Conservation (phyloP, 2,888 invertebrate species). For the Lydus trimaculatus region DNA sequence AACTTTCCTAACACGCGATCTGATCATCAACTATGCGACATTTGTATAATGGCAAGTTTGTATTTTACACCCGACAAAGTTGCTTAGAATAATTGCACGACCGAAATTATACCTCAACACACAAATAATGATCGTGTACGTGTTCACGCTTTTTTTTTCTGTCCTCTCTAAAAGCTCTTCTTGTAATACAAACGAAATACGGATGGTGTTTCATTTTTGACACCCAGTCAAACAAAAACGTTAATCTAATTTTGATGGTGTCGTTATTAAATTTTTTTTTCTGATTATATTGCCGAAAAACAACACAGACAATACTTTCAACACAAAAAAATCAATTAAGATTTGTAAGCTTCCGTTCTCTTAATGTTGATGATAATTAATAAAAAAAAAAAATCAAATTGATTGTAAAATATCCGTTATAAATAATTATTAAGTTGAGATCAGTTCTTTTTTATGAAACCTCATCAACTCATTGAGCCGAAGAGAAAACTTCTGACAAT, state of each 20-base stretch:
- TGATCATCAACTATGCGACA: conserved; percentile 50
- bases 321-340: neutral
- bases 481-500: neutral
- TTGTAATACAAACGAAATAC: neutral
- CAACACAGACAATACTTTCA: neutral
- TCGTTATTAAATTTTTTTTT: neutral
- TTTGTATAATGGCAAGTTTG: conserved; percentile 44
- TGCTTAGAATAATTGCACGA: conserved; percentile 30
- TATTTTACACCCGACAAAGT: conserved; percentile 45
- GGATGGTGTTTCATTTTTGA: neutral
- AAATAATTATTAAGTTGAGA: neutral
- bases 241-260: conserved; percentile 5
- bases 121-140: neutral
- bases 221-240: neutral
- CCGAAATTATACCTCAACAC: conserved; percentile 20
- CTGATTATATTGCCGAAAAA: neutral
- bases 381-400: neutral
- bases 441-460: neutral
- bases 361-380: neutral
- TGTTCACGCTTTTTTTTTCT: conserved; percentile 3
- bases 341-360: neutral
- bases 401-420: neutral
- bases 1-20: conserved; percentile 43
- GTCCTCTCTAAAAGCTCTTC: neutral
- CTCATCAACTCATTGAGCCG: neutral